phyloP scores from a whole-genome alignment of 2,888 invertebrate genomes.

The Trimorus sp. region DNA sequence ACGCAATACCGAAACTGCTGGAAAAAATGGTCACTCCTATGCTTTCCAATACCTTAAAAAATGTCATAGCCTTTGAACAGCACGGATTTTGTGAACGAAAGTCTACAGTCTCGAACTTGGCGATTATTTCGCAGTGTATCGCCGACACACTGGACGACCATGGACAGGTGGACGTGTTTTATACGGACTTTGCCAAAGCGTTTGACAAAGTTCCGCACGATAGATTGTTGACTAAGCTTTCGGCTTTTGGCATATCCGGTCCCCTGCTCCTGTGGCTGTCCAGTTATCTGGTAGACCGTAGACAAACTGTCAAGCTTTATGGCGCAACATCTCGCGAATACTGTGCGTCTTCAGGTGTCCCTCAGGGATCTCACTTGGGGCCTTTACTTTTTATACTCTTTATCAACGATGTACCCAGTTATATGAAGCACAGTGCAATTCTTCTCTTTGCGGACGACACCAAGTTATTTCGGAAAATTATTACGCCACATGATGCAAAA shows the following conservation, averaged over 20 bases:
- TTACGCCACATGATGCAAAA: too few relatives aligned
- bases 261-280: neutral
- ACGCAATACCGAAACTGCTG: neutral
- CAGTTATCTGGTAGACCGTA: neutral
- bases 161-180: neutral
- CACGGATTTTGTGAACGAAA: neutral
- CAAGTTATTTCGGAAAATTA: too few relatives aligned
- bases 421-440: too few relatives aligned
- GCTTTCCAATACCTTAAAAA: neutral
- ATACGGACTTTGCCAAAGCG: too few relatives aligned
- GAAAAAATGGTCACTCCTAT: neutral
- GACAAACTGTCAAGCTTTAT: neutral
- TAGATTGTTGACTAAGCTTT: too few relatives aligned
- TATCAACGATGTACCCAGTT: neutral
- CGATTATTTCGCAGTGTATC: neutral
- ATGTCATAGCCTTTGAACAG: neutral
- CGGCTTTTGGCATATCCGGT: neutral
- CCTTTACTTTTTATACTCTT: neutral
- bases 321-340: neutral
- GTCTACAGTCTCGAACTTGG: neutral
- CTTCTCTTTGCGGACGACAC: too few relatives aligned
- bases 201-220: neutral
- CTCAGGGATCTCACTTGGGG: neutral
- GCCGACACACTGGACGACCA: neutral
- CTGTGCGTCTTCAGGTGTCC: slow-evolving; percentile 2